These are phyloP conservation scores for Eulemur coronatus DNA, from an alignment of 2,797 vertebrate genomes.

Conservation along the genomic window DNA sequence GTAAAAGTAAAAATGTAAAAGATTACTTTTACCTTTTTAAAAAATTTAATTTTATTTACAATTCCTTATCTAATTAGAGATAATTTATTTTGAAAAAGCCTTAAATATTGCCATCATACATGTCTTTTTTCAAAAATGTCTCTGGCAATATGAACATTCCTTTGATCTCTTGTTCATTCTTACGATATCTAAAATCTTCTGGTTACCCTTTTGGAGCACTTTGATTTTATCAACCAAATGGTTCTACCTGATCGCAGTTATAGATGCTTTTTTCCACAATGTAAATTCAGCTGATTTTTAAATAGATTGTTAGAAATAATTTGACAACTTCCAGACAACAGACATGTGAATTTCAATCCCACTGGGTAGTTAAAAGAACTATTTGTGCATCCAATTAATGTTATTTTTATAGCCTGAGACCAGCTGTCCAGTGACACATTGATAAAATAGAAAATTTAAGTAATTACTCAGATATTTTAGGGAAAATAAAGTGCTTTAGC, in stretches of 20 bases:
- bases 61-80: background rate
- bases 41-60: background rate
- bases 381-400: conserved; percentile 43
- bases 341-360: conserved; percentile 48
- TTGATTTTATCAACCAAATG: background rate
- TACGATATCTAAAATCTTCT: background rate
- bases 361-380: background rate
- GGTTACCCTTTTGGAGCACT: background rate
- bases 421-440: conserved; percentile 41
- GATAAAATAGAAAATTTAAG: conserved; percentile 41
- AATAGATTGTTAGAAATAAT: background rate
- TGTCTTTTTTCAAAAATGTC: background rate
- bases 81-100: background rate
- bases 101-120: background rate
- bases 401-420: conserved; percentile 42
- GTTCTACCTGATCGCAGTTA: background rate
- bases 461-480: conserved; percentile 63
- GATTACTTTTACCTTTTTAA: background rate
- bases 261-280: background rate
- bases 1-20: no score
- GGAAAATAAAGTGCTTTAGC: conserved; percentile 42
- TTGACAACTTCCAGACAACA: background rate
- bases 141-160: background rate
- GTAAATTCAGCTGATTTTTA: background rate
- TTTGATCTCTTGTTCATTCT: background rate